A percentile compares a stretch with the other conserved stretches of the same genome.
Evolutionary conservation across 2,888 invertebrate species (phyloP).

Genomic region (Xestia sexstrigata): DNA sequence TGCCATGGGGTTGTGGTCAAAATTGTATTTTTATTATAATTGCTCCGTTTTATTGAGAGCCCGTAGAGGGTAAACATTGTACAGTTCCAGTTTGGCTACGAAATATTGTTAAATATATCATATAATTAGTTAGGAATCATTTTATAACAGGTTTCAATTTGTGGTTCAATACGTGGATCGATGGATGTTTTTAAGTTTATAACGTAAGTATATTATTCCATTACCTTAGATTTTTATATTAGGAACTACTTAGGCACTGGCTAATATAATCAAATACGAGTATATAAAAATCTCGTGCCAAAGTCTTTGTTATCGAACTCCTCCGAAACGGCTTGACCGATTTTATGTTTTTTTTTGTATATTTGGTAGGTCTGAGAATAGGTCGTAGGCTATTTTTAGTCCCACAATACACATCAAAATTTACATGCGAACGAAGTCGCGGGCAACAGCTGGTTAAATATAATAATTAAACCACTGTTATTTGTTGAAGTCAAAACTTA

Average conservation of each 20-base stretch:
- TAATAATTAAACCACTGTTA: background rate
- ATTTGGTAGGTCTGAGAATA: no score
- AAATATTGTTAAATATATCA: slow-evolving; percentile 66
- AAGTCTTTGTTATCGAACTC: no score
- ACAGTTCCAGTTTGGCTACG: slow-evolving; percentile 77
- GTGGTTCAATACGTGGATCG: background rate
- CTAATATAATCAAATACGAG: background rate
- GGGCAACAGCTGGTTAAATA: no score
- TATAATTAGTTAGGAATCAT: slow-evolving; percentile 81
- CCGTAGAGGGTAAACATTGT: slow-evolving; percentile 86
- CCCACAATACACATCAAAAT: no score
- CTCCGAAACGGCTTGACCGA: no score
- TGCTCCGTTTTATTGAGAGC: slow-evolving; percentile 85
- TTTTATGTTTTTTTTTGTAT: no score
- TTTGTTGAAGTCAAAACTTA: background rate
- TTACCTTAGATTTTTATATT: background rate
- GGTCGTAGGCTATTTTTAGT: no score
- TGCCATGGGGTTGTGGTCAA: slow-evolving; percentile 86
- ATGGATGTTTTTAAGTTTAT: background rate
- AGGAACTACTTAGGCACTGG: background rate
- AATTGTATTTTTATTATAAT: slow-evolving; percentile 91
- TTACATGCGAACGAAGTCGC: no score
- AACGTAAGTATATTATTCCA: background rate
- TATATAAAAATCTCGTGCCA: no score
- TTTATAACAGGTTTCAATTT: background rate